Evolutionary conservation across 1,140 invertebrate genomes (phyloP).

Genomic region (Heliconius nattereri): DNA sequence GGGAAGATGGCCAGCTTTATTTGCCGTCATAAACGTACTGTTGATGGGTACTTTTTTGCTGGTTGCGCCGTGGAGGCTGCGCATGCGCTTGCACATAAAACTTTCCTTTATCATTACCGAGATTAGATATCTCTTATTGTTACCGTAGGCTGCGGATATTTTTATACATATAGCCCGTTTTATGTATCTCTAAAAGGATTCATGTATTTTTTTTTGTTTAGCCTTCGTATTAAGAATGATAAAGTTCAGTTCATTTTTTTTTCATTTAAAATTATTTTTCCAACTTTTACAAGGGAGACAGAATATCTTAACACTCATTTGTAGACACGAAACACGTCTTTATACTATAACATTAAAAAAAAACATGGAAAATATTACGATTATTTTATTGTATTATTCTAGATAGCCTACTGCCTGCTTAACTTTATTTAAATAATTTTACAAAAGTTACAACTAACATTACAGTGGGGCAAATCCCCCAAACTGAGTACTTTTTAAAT

Average conservation of each 20-base stretch:
- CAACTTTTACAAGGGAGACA: neutral
- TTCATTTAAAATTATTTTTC: too few relatives aligned
- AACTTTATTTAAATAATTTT: neutral
- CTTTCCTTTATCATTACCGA: conserved; percentile 55
- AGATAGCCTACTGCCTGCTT: too few relatives aligned
- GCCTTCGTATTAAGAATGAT: neutral
- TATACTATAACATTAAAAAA: too few relatives aligned
- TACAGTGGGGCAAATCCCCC: neutral
- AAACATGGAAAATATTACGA: too few relatives aligned
- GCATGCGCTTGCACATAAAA: conserved; percentile 67
- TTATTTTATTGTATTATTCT: too few relatives aligned
- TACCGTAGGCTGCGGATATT: conserved; percentile 1
- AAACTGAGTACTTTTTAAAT: neutral
- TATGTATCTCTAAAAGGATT: neutral
- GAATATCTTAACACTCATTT: too few relatives aligned
- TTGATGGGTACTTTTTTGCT: conserved; percentile 78
- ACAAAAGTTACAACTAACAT: neutral
- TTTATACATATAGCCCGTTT: neutral
- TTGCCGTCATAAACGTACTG: conserved; percentile 77
- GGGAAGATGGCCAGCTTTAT: conserved; percentile 79
- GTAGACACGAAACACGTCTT: too few relatives aligned
- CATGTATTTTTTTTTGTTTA: neutral
- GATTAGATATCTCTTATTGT: conserved; percentile 28
- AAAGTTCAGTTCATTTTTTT: too few relatives aligned
- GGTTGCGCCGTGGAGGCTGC: conserved; percentile 49